These are phyloP conservation scores for Stictocephala bisonia DNA, from an alignment of 2,888 invertebrate species.

Conservation along the genomic window DNA sequence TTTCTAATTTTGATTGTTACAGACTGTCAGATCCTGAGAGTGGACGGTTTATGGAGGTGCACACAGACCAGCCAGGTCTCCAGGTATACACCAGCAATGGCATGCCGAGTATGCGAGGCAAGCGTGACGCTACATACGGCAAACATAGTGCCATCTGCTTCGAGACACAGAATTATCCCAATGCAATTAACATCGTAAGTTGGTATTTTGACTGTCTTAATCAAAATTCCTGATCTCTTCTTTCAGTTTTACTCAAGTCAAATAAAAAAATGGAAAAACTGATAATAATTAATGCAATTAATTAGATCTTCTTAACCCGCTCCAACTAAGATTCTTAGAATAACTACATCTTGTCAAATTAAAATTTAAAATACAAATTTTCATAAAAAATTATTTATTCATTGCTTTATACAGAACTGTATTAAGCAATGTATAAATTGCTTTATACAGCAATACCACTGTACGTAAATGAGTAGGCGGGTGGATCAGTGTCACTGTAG, in stretches of 20 bases:
- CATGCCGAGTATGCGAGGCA: constrained; percentile 76
- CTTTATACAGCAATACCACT: too few species aligned
- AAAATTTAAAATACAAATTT: too few species aligned
- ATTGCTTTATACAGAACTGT: too few species aligned
- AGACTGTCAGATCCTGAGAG: constrained; percentile 74
- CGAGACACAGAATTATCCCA: constrained; percentile 94
- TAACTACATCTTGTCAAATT: too few species aligned
- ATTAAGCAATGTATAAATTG: too few species aligned
- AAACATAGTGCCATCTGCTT: constrained; percentile 87
- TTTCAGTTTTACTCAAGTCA: neutral
- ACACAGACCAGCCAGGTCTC: constrained; percentile 89
- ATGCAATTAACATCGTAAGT: constrained; percentile 87
- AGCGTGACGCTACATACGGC: constrained; percentile 75
- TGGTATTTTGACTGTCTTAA: constrained; percentile 56
- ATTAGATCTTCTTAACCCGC: too few species aligned
- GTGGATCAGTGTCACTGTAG: too few species aligned
- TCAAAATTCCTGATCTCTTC: neutral
- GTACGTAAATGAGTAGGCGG: too few species aligned
- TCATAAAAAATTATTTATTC: too few species aligned
- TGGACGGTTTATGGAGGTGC: constrained; percentile 82
- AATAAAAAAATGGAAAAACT: too few species aligned
- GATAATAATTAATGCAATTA: too few species aligned
- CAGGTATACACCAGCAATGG: constrained; percentile 89
- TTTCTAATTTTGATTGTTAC: constrained; percentile 41
- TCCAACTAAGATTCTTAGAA: too few species aligned